Evolutionary conservation across 2,113 vertebrate genomes (phyloP).

Genomic region (Bubo scandiacus): DNA sequence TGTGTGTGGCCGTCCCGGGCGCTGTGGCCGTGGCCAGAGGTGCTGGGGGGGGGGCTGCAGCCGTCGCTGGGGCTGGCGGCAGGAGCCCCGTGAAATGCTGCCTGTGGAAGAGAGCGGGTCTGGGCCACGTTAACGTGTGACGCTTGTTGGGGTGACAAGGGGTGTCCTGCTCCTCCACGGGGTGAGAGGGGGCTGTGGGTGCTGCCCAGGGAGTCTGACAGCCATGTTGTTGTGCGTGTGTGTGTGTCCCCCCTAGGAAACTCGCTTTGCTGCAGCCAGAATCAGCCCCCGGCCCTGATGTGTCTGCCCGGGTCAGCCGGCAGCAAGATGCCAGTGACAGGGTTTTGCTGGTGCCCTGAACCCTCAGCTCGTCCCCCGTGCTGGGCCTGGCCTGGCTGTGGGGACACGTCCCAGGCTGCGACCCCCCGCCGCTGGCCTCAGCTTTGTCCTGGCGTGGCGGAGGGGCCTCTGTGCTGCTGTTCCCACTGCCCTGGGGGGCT

Average conservation of each 20-base stretch:
- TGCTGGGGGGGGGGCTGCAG: fast-evolving
- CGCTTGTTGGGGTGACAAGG: background rate
- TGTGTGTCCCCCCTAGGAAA: no score
- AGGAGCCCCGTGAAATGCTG: fast-evolving
- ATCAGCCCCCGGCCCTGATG: background rate
- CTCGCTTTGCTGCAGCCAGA: background rate
- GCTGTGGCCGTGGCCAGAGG: no score
- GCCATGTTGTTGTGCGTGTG: background rate
- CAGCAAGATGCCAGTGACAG: fast-evolving
- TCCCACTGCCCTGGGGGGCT: fast-evolving
- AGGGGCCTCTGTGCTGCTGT: fast-evolving
- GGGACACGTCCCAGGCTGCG: fast-evolving
- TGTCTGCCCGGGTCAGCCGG: fast-evolving
- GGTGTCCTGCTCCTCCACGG: fast-evolving
- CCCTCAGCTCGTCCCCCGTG: fast-evolving
- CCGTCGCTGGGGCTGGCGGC: background rate
- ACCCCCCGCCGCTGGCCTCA: fast-evolving
- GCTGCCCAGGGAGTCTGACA: background rate
- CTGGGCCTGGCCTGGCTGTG: fast-evolving
- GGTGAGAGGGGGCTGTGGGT: background rate
- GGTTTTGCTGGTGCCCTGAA: background rate
- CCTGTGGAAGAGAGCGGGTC: fast-evolving
- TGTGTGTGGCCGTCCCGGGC: no score
- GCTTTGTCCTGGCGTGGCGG: background rate
- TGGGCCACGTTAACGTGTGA: fast-evolving